These are phyloP conservation scores for Mythimna albipuncta DNA, from an alignment of 2,888 invertebrate genomes.

Conservation along the genomic window DNA sequence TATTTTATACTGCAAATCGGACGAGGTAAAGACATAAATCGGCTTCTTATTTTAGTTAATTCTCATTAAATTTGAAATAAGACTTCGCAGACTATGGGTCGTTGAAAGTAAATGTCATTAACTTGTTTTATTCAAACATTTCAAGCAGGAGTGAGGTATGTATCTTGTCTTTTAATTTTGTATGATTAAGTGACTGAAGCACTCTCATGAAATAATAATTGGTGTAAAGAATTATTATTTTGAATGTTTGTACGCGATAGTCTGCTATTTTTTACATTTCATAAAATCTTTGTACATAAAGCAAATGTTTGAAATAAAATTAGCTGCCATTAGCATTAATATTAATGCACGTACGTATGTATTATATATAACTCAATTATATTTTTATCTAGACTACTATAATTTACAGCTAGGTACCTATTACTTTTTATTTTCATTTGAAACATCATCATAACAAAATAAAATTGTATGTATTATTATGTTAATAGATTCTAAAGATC, in stretches of 20 bases:
- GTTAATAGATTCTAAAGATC: not conserved
- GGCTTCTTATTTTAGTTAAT: slow-evolving; percentile 1
- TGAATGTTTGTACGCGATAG: not conserved
- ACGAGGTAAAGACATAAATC: not conserved
- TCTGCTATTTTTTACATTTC: not conserved
- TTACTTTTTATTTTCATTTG: not conserved
- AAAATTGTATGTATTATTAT: not conserved
- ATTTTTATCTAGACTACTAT: not conserved
- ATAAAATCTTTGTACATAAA: not conserved
- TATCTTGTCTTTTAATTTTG: slow-evolving; percentile 17
- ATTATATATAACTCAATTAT: not conserved
- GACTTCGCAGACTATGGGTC: not conserved
- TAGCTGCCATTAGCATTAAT: not conserved
- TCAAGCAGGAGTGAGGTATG: not conserved
- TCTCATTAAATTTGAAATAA: slow-evolving; percentile 15
- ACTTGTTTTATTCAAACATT: slow-evolving; percentile 21
- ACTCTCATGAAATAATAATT: slow-evolving; percentile 25
- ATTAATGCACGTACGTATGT: not conserved
- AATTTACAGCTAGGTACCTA: not conserved
- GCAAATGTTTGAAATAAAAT: not conserved
- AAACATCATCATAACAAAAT: not conserved
- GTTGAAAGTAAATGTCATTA: slow-evolving; percentile 26
- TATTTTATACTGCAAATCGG: not conserved
- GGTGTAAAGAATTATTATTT: not conserved
- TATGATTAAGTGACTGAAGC: slow-evolving; percentile 21